A percentile compares a stretch with the other conserved stretches of the same genome.
These are phyloP conservation scores for Stratiomys singularior DNA, from an alignment of 2,888 invertebrate species.

Conservation along the genomic window DNA sequence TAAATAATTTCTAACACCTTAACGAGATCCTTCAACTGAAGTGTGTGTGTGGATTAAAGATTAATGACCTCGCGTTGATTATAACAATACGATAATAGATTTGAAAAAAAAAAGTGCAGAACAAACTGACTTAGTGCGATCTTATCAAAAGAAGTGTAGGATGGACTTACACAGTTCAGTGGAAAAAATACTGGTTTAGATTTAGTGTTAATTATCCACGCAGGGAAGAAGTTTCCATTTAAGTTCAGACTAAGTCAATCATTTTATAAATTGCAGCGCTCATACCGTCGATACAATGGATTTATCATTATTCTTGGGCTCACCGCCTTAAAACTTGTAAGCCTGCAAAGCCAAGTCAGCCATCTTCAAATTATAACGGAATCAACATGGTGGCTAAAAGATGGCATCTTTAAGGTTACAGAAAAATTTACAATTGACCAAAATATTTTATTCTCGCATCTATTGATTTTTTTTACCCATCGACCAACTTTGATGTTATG, in stretches of 20 bases:
- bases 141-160: constrained; percentile 6
- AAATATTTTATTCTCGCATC: background rate
- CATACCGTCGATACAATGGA: too few relatives aligned
- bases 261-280: too few relatives aligned
- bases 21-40: background rate
- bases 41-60: constrained; percentile 20
- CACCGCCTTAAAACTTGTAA: too few relatives aligned
- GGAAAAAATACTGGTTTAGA: background rate
- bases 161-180: background rate
- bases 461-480: too few relatives aligned
- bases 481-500: too few relatives aligned
- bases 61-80: constrained; percentile 23
- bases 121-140: background rate
- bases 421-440: too few relatives aligned
- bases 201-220: too few relatives aligned
- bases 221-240: too few relatives aligned
- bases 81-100: background rate
- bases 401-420: background rate
- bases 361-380: background rate
- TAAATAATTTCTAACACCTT: constrained; percentile 11
- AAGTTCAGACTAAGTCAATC: too few relatives aligned
- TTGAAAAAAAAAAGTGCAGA: background rate
- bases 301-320: too few relatives aligned
- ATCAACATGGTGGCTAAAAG: background rate
- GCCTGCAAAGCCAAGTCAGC: too few relatives aligned